Evolutionary conservation across 2,888 invertebrate species (phyloP), one percentile per base, ranked within the genome.

Genomic region (Elmis aenea): DNA sequence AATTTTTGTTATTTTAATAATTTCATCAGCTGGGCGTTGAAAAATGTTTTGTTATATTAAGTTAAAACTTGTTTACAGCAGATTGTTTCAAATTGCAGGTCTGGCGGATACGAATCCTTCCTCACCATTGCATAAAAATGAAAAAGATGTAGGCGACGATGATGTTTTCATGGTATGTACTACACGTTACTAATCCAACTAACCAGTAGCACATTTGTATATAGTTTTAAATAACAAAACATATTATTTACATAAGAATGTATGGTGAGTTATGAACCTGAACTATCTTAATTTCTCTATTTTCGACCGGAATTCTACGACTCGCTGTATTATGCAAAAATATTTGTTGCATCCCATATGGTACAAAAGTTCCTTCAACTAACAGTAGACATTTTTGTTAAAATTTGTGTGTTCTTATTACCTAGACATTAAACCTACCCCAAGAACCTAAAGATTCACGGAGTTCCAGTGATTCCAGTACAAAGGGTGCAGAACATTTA

Each of bases 151-250:
- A 46, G 89, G 88, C 47, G 93, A 93, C 66, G 92, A 93, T 63
- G 91, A 93, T 65, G 92, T 94, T 55, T 94, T 94, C 71, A 91
- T 92, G 88, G 92, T 92, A 68, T 73, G 74, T 5, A 15, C 12
- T 33, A 6, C 6, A 15, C 14, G n/a, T 25, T 15, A 28, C 9
- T 23, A 30, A 13, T 29, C 9, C 25, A 9, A 5, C 3, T n/a
- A 20, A 13, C 11, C 13, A 12, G 11, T 29, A 12, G 18, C 8
- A 13, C 9, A 26, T 26, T 2, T 11, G 12, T 25, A 12, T 25
- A 10, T 3, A 3, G 2, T 25, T n/a, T n/a, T n/a, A n/a, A n/a
- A n/a, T n/a, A n/a, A n/a, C n/a, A n/a, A n/a, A n/a, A n/a, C n/a
- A n/a, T n/a, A n/a, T n/a, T n/a, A n/a, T n/a, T n/a, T n/a, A n/a